Base-by-base conservation (phyloP, 2,797 vertebrate genomes). In the Loriculus beryllinus region DNA sequence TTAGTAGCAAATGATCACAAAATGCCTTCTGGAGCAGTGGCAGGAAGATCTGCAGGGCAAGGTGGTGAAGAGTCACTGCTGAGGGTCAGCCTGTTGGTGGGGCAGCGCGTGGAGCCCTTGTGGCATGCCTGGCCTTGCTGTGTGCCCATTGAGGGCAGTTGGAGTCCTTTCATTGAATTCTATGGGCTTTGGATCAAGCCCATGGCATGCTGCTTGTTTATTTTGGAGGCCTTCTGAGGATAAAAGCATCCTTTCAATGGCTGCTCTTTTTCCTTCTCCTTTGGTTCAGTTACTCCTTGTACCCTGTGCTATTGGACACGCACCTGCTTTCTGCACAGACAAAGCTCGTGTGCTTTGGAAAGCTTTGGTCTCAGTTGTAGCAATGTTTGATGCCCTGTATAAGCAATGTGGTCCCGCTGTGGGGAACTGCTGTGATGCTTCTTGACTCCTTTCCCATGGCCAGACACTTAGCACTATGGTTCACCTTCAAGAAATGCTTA, bases 151-250 rank as follows among this genome's bases (percentile, higher is more conserved):
- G 88, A 94, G 79, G 67, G 63, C 56, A 69, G 35, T 5, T 96
- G 87, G 84, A 95, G 79, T 6, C 76, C 67, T 88, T 95, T 70
- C 80, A 51, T n/a, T 0, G 0, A 1, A 51, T 87, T 94, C 91
- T 74, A 82, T 88, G 70, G 89, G 49, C 70, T 94, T 93, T 74
- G 91, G 89, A 94, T 82, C n/a, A 25, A 83, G 59, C 94, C 71
- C 45, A 15, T 47, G 69, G 78, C 54, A 4, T 37, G 84, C 94
- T 89, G 86, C 56, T 92, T 95, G 88, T 95, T 96, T 95, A 52
- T 87, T 93, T 96, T 94, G 84, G 93, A 86, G 7, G 52, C 72
- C 42, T 65, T 54, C 29, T 64, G 69, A 65, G 63, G 59, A 47
- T 67, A 47, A 89, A 95, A 90, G 17, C 42, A 39, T 54, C 45